These are phyloP conservation scores for Physocephala rufipes DNA, from an alignment of 2,888 invertebrate species.

Conservation along the genomic window DNA sequence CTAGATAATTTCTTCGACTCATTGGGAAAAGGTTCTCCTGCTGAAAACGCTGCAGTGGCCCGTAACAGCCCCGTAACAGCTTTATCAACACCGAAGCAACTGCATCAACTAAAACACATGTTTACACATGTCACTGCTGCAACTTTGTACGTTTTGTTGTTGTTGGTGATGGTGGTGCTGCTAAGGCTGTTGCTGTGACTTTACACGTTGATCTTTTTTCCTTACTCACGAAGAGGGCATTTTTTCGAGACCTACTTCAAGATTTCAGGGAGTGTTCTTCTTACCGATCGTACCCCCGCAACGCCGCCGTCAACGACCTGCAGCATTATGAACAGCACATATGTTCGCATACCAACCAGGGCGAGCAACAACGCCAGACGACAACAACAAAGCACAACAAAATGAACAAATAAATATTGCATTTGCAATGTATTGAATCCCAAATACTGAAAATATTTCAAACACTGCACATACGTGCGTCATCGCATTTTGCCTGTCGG, in stretches of 20 bases:
- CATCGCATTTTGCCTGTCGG: neutral
- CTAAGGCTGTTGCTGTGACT: neutral
- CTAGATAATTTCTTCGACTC: neutral
- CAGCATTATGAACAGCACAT: neutral
- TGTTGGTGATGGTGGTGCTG: neutral
- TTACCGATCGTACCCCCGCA: conserved; percentile 35
- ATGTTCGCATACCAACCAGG: neutral
- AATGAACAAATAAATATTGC: conserved; percentile 29
- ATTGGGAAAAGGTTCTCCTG: neutral
- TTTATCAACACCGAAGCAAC: too few species aligned
- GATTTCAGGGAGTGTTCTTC: conserved; percentile 10
- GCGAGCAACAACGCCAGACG: neutral
- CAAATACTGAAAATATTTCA: neutral
- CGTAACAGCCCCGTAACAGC: neutral
- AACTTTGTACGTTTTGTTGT: conserved; percentile 1
- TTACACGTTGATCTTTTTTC: neutral
- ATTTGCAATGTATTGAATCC: conserved; percentile 14
- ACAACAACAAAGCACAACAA: too few species aligned
- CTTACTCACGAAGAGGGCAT: conserved; percentile 2
- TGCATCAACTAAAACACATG: too few species aligned
- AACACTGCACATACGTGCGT: conserved; percentile 19
- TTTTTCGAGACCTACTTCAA: conserved; percentile 40
- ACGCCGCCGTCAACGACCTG: neutral
- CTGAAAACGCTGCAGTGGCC: neutral
- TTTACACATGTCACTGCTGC: conserved; percentile 31